These are phyloP conservation scores for Ctena decussata DNA, from an alignment of 2,888 invertebrate species.

Conservation along the genomic window DNA sequence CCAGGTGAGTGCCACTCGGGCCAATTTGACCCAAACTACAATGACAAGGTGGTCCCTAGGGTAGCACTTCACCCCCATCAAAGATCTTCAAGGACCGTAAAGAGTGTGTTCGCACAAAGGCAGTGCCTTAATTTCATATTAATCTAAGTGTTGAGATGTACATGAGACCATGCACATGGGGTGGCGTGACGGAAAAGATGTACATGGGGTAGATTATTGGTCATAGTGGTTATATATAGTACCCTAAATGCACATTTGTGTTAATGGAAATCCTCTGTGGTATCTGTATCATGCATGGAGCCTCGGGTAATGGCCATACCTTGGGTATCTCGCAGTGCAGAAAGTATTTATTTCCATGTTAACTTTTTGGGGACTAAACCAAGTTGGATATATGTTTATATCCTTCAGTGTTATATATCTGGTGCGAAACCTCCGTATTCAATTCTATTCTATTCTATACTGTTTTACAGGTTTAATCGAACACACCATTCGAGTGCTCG, in stretches of 20 bases:
- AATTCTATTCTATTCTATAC: background rate
- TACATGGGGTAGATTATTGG: background rate
- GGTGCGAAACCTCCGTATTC: background rate
- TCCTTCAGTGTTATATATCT: background rate
- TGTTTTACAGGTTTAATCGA: no score
- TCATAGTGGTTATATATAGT: background rate
- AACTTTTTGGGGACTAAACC: background rate
- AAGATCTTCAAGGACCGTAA: no score
- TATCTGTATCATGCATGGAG: background rate
- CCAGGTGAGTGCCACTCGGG: no score
- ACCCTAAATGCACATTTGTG: background rate
- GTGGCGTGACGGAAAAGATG: no score
- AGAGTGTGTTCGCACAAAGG: no score
- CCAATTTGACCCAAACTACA: no score
- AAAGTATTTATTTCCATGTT: background rate
- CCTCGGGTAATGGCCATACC: constrained; percentile 1
- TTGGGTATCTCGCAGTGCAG: background rate
- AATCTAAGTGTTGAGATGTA: background rate
- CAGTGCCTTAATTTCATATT: no score
- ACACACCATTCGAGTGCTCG: no score
- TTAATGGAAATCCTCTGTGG: background rate
- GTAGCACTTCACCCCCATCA: no score
- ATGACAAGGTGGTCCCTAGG: no score
- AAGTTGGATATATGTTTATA: no score
- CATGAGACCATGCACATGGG: background rate